Base-by-base conservation (phyloP, 2,888 invertebrate species). In the Xanthia icteritia region DNA sequence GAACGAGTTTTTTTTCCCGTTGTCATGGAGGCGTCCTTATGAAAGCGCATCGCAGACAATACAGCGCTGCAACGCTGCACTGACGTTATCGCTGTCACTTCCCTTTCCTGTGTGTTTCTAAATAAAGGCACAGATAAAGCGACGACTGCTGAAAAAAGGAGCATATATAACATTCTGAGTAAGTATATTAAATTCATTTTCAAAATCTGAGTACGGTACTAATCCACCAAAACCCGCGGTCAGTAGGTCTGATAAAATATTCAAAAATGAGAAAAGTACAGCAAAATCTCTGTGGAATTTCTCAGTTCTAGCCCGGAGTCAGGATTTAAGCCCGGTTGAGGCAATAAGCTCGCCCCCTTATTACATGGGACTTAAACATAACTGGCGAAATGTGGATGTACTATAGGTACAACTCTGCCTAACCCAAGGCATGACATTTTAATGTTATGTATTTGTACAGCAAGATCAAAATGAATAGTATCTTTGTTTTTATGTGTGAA, bases 31-130 rank as follows among this genome's bases (percentile, higher is more conserved):
- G n/a, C 51, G 84, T 86, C 88, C 87, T 89, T 89, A 82, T 82
- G 83, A 83, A 83, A 81, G 83, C 86, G 86, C 84, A 79, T 77
- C 69, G 76, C 84, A 81, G 83, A 92, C 92, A 92, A 91, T 91
- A 86, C 83, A 86, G 76, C 79, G 85, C 79, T 88, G 86, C 86
- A 88, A 82, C 79, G 81, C 87, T 84, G 85, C 77, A 77, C 85
- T 88, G 90, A 89, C 91, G 89, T 89, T 92, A 92, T 92, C 92
- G 84, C 83, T 79, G 83, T 86, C 87, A 85, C 89, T 90, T 90
- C 90, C 89, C 76, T 77, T 91, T 90, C 89, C 89, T 80, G 86
- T 84, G 88, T 86, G 88, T 89, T 89, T 90, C 86, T 87, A 86
- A 88, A 88, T 88, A 87, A 82, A 85, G 77, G 80, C 76, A 71